Conservation (phyloP, 2,797 vertebrate species). For the Siniperca undulata region DNA sequence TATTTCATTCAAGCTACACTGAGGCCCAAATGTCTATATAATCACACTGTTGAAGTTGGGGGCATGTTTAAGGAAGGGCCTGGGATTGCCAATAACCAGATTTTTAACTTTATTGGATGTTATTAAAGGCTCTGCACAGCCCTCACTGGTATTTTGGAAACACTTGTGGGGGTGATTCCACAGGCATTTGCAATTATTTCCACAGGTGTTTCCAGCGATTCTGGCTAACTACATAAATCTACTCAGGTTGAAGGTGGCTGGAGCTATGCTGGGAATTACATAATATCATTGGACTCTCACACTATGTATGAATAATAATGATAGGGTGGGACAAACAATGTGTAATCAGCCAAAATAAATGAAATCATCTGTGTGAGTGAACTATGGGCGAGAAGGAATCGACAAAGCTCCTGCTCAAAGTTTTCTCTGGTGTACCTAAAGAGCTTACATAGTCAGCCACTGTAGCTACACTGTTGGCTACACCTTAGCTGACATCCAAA, state of each 20-base stretch:
- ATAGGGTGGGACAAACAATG: too few species aligned
- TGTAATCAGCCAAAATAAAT: background rate
- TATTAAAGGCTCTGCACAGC: background rate
- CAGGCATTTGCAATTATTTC: background rate
- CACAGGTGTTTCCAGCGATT: background rate
- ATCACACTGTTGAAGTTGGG: background rate
- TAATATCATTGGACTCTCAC: background rate
- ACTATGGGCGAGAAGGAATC: background rate
- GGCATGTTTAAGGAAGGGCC: background rate
- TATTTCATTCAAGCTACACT: background rate
- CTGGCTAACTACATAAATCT: background rate
- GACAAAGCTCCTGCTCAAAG: too few species aligned
- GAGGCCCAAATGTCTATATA: background rate
- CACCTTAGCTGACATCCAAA: too few species aligned
- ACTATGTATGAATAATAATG: background rate
- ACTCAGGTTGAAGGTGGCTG: background rate
- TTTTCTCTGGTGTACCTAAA: too few species aligned
- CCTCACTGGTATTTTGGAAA: background rate
- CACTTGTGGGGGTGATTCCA: background rate
- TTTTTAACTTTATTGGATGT: background rate
- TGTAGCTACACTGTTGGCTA: too few species aligned
- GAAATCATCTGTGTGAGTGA: background rate
- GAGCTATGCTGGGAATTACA: background rate
- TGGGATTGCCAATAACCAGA: background rate
- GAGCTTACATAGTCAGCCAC: too few species aligned